Evolutionary conservation across 2,797 vertebrate species (phyloP).

Genomic region (Spinus olivaceus): DNA sequence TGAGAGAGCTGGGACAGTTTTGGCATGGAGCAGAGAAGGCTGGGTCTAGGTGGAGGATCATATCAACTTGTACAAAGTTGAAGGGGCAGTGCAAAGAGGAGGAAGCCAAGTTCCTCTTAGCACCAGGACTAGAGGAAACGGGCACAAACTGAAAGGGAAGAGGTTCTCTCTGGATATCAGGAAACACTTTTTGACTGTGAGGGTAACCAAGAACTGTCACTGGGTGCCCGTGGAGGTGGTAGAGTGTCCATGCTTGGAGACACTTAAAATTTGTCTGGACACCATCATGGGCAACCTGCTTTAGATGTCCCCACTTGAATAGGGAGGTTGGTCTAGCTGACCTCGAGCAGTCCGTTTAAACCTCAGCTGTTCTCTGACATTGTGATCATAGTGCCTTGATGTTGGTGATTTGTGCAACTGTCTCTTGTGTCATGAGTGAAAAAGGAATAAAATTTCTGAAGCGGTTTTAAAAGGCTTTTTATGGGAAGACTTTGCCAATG

Average conservation of each 20-base stretch:
- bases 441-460: not conserved
- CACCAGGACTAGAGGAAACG: not conserved
- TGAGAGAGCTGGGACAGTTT: not conserved
- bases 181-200: not conserved
- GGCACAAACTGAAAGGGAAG: not conserved
- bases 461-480: not conserved
- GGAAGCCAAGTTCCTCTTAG: not conserved
- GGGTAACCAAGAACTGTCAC: not conserved
- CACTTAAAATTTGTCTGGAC: not conserved
- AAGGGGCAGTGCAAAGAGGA: not conserved
- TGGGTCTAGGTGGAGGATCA: rapidly evolving
- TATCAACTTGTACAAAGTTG: not conserved
- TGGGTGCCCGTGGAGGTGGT: not conserved
- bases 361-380: not conserved
- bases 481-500: not conserved
- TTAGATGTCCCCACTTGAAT: not conserved
- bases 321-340: rapidly evolving
- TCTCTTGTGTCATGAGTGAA: not conserved
- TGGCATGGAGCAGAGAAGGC: not conserved
- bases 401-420: not conserved
- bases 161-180: not conserved
- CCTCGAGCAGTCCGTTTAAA: not conserved
- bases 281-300: not conserved
- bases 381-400: not conserved
- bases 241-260: not conserved